Evolutionary conservation across 2,888 invertebrate species (phyloP).

Genomic region (Galerucella pusilla): DNA sequence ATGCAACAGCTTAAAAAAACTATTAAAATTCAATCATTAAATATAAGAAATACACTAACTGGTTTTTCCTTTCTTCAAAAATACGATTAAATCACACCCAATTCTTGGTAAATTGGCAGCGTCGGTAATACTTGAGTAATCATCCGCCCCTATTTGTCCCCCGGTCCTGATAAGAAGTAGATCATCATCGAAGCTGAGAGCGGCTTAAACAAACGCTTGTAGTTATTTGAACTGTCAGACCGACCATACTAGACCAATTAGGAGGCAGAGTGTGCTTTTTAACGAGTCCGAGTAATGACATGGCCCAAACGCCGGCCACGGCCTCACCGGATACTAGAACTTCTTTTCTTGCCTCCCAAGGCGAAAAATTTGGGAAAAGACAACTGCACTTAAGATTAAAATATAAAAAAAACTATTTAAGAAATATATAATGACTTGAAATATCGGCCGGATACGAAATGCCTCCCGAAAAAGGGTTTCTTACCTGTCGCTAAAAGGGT

Average conservation of each 20-base stretch:
- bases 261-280: constrained; percentile 61
- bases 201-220: constrained; percentile 54
- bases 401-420: no score
- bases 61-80: background rate
- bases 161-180: constrained; percentile 18
- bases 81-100: background rate
- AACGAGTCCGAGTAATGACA: constrained; percentile 62
- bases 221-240: constrained; percentile 56
- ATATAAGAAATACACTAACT: background rate
- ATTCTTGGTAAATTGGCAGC: constrained; percentile 3
- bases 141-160: background rate
- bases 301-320: constrained; percentile 47
- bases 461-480: no score
- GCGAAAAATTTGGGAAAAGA: constrained; percentile 45
- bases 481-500: no score
- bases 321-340: constrained; percentile 60
- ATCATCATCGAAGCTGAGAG: constrained; percentile 30
- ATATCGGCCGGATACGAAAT: no score
- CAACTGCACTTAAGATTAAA: constrained; percentile 16
- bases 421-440: no score
- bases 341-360: constrained; percentile 55
- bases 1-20: background rate
- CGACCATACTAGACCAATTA: constrained; percentile 60
- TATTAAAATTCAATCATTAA: background rate
- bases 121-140: background rate